Evolutionary conservation across 2,113 vertebrate genomes (phyloP).

Genomic region (Salvator merianae): DNA sequence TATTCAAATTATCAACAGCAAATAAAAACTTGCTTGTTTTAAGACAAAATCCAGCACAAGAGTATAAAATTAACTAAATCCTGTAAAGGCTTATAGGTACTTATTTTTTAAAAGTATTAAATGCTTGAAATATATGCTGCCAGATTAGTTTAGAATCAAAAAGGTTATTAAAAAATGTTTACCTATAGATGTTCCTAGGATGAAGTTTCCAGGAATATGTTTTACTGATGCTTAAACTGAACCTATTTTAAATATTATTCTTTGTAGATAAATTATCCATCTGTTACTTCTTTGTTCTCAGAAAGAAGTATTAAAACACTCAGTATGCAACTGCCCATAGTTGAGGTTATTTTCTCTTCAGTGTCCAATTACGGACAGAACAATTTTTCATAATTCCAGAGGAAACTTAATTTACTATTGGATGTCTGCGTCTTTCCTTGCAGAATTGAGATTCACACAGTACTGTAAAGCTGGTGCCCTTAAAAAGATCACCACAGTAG

Average conservation of each 20-base stretch:
- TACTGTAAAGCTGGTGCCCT: slow-evolving; percentile 15
- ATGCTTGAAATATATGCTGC: background rate
- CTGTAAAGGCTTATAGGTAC: background rate
- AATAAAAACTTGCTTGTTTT: too few species aligned
- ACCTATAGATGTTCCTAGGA: background rate
- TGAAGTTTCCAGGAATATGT: background rate
- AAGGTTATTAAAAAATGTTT: background rate
- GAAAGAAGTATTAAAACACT: background rate
- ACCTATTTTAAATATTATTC: background rate
- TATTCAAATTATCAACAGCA: too few species aligned
- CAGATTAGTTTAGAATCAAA: background rate
- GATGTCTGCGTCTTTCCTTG: slow-evolving; percentile 67
- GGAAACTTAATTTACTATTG: slow-evolving; percentile 54
- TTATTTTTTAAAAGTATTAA: background rate
- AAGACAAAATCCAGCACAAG: too few species aligned
- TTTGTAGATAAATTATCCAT: background rate
- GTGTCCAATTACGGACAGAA: background rate
- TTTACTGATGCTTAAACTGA: background rate
- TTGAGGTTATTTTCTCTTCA: fast-evolving
- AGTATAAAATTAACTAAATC: background rate
- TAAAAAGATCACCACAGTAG: slow-evolving; percentile 29
- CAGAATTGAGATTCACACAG: background rate
- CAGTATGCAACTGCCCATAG: background rate
- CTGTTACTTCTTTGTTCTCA: slow-evolving; percentile 9
- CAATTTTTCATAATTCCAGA: background rate